These are phyloP conservation scores for Epinephelus cyanopodus DNA, from an alignment of 2,113 vertebrate genomes.

Conservation along the genomic window DNA sequence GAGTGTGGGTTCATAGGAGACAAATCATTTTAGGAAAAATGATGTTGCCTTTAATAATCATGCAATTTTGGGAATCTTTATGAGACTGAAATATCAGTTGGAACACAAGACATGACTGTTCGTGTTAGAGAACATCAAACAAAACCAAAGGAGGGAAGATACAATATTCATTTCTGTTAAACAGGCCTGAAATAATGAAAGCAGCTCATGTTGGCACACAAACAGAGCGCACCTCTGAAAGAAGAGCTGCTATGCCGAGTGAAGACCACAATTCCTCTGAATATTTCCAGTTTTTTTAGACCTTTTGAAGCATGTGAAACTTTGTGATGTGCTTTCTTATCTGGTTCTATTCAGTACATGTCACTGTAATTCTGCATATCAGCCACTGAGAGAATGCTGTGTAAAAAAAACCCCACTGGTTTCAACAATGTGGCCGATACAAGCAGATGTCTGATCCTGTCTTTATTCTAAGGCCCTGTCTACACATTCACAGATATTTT, in stretches of 20 bases:
- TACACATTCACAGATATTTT: no score
- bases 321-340: background rate
- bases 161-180: background rate
- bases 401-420: background rate
- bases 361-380: background rate
- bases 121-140: slow-evolving; percentile 14
- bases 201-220: background rate
- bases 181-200: background rate
- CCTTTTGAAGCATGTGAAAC: background rate
- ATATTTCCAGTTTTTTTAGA: background rate
- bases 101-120: background rate
- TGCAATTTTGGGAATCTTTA: background rate
- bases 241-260: background rate
- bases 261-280: background rate
- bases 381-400: background rate
- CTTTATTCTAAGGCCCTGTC: background rate
- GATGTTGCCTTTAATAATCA: background rate
- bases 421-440: background rate
- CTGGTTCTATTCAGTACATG: background rate
- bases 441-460: background rate
- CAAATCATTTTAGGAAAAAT: background rate
- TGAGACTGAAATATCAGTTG: slow-evolving; percentile 8
- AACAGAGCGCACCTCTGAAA: background rate
- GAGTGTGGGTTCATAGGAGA: background rate
- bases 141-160: background rate